Evolutionary conservation across 2,888 invertebrate genomes (phyloP).

Genomic region (Acrobasis suavella): DNA sequence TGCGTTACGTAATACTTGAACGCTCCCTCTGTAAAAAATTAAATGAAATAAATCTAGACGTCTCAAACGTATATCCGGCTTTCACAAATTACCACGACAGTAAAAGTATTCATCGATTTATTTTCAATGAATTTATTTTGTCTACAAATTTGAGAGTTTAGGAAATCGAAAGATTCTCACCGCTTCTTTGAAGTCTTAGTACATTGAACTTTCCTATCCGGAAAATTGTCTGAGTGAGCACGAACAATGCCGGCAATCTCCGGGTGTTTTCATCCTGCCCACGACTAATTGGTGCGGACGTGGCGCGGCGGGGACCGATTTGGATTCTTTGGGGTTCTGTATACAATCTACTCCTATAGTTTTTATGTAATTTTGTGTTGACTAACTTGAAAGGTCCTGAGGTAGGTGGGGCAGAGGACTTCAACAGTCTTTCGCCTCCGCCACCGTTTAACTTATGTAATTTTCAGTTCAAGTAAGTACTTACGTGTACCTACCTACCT

Average conservation of each 20-base stretch:
- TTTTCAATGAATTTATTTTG: background rate
- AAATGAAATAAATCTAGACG: constrained; percentile 1
- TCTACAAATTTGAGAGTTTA: background rate
- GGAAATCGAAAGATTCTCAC: constrained; percentile 10
- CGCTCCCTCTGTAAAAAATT: background rate
- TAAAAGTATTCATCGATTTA: background rate
- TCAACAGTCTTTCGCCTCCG: no score
- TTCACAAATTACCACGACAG: background rate
- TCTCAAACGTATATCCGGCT: background rate
- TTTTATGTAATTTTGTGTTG: background rate
- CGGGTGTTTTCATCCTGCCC: constrained; percentile 47
- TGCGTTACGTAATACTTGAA: no score
- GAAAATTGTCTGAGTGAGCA: constrained; percentile 31
- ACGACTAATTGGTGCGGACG: constrained; percentile 63
- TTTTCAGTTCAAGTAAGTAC: no score
- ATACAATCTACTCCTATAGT: background rate
- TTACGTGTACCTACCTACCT: no score
- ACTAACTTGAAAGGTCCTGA: no score
- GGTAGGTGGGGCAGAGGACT: no score
- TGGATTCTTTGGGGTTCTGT: constrained; percentile 13
- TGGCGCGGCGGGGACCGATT: constrained; percentile 43
- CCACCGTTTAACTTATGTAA: no score
- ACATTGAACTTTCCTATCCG: constrained; percentile 8
- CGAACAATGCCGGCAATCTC: constrained; percentile 50
- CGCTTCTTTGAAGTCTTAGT: background rate